phyloP scores from a whole-genome alignment of 92 coral and sea anemone species.

The Umimayanthus kanabou region DNA sequence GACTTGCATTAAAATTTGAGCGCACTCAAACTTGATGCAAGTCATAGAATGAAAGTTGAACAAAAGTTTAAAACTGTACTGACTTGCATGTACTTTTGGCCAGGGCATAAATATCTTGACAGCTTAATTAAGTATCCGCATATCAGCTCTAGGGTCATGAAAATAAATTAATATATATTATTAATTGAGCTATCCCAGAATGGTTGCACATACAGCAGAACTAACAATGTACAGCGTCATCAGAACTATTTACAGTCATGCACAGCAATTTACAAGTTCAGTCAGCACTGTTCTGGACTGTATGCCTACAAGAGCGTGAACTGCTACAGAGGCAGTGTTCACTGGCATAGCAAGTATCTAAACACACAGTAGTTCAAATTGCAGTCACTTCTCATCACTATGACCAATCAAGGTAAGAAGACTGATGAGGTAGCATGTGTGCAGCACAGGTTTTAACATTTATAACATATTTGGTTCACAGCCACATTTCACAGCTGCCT shows the following conservation, averaged over 20 bases:
- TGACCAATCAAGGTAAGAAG: not conserved
- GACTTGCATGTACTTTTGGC: too few relatives aligned
- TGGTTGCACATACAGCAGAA: not conserved
- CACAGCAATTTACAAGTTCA: not conserved
- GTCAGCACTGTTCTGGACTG: not conserved
- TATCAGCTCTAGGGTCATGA: not conserved
- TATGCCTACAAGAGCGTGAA: not conserved
- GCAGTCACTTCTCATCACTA: not conserved
- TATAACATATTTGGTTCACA: not conserved
- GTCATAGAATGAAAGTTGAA: too few relatives aligned
- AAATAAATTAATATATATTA: too few relatives aligned
- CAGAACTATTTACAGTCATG: not conserved
- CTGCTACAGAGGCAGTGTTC: not conserved
- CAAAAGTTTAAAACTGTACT: too few relatives aligned
- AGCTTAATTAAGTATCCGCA: not conserved
- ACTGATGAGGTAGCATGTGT: not conserved
- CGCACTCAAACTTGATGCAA: too few relatives aligned
- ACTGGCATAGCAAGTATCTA: too few relatives aligned
- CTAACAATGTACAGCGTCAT: not conserved
- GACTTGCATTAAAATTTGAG: too few relatives aligned
- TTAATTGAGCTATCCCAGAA: not conserved
- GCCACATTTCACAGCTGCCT: not conserved
- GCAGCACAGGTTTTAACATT: not conserved
- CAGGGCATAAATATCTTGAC: not conserved
- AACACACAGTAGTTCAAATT: not conserved